Evolutionary conservation across 2,113 vertebrate genomes (phyloP).

Genomic region (Triplophysa dalaica): DNA sequence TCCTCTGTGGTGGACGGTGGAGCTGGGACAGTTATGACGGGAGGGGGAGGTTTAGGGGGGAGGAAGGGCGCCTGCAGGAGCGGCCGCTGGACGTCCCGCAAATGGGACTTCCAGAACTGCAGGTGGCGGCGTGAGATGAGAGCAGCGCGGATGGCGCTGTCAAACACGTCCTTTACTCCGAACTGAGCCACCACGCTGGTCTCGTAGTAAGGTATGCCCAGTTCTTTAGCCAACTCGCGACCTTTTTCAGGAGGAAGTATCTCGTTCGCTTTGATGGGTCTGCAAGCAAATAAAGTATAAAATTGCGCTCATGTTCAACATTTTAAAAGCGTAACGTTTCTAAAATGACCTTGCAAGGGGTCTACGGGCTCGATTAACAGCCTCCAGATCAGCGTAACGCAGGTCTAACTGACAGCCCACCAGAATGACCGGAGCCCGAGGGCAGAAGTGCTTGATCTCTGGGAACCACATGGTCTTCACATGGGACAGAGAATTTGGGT

Average conservation of each 20-base stretch:
- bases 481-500: slow-evolving; percentile 84
- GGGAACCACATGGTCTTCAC: slow-evolving; percentile 90
- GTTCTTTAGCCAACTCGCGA: slow-evolving; percentile 83
- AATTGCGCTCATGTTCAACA: neutral
- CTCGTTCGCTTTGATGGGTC: slow-evolving; percentile 84
- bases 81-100: slow-evolving; percentile 79
- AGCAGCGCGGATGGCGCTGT: slow-evolving; percentile 82
- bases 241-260: slow-evolving; percentile 84
- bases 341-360: slow-evolving; percentile 78
- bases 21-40: slow-evolving; percentile 78
- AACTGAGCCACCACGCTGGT: slow-evolving; percentile 86
- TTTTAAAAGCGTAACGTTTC: too few relatives aligned
- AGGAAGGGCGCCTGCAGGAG: slow-evolving; percentile 82
- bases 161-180: slow-evolving; percentile 85
- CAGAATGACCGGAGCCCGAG: slow-evolving; percentile 82
- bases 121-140: slow-evolving; percentile 82
- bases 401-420: slow-evolving; percentile 87
- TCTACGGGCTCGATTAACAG: slow-evolving; percentile 79
- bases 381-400: slow-evolving; percentile 83
- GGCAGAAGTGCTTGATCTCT: slow-evolving; percentile 77
- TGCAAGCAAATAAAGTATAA: slow-evolving; percentile 49
- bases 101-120: slow-evolving; percentile 69
- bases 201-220: slow-evolving; percentile 85
- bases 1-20: slow-evolving; percentile 82
- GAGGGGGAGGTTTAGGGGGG: slow-evolving; percentile 80